These are phyloP conservation scores for Myiotriccus ornatus DNA, from an alignment of 2,797 vertebrate species.

Conservation along the genomic window DNA sequence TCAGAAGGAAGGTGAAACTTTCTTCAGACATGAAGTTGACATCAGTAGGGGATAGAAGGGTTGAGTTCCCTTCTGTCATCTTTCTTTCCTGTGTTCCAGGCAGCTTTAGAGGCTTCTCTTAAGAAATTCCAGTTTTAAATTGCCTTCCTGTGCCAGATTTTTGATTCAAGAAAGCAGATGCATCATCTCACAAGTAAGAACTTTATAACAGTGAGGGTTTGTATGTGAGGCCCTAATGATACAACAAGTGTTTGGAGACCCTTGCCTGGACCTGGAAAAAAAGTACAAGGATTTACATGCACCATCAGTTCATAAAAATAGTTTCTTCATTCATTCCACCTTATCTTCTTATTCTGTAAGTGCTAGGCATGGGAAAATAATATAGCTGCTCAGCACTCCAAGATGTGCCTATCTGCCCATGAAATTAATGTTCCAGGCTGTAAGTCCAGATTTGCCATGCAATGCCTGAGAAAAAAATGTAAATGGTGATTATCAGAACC, in stretches of 20 bases:
- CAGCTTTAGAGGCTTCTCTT: neutral
- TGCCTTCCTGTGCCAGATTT: neutral
- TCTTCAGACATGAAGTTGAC: neutral
- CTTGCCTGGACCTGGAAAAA: neutral
- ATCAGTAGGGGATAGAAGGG: neutral
- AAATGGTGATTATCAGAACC: neutral
- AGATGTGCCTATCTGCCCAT: neutral
- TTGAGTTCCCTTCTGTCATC: neutral
- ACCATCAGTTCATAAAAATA: neutral
- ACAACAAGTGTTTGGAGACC: neutral
- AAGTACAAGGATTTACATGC: neutral
- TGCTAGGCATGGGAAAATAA: neutral
- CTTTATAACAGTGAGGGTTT: accelerated
- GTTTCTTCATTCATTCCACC: neutral
- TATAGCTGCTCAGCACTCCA: neutral
- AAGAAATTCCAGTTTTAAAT: neutral
- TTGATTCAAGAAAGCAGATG: neutral
- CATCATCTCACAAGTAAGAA: neutral
- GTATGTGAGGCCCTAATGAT: neutral
- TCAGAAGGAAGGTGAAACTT: neutral
- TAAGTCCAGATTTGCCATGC: neutral
- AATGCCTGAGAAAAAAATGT: neutral
- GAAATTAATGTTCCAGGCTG: neutral
- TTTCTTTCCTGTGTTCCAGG: neutral
- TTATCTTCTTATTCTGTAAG: neutral